Evolutionary conservation across 2,797 vertebrate species (phyloP).

Genomic region (Cyprinella venusta): DNA sequence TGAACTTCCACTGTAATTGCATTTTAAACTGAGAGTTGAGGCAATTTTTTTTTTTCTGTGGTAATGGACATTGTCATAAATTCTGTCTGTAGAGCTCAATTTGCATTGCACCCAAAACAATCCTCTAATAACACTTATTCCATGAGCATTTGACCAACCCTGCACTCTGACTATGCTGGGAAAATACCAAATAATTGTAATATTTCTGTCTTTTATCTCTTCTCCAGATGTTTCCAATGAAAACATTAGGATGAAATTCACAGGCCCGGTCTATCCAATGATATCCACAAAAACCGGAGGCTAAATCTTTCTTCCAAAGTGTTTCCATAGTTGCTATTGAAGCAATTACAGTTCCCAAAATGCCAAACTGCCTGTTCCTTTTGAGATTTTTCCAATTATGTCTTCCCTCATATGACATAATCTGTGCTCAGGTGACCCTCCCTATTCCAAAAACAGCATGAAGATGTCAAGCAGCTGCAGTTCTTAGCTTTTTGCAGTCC

Average conservation of each 20-base stretch:
- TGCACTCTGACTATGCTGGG: neutral
- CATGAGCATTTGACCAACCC: neutral
- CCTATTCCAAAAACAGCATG: conserved; percentile 10
- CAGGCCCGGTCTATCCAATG: conserved; percentile 5
- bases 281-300: conserved; percentile 9
- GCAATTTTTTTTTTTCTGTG: neutral
- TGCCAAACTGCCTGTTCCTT: conserved; percentile 32
- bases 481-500: conserved; percentile 87
- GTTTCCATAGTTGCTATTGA: conserved; percentile 6
- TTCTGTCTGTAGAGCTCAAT: neutral
- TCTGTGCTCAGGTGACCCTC: conserved; percentile 45
- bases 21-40: neutral
- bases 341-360: conserved; percentile 27
- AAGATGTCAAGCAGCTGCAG: conserved; percentile 66
- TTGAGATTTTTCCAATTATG: conserved; percentile 26
- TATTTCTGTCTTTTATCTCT: conserved; percentile 1
- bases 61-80: neutral
- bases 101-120: neutral
- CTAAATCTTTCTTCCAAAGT: conserved; percentile 16
- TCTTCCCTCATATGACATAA: conserved; percentile 4
- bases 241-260: conserved; percentile 1
- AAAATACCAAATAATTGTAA: neutral
- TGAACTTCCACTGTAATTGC: neutral
- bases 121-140: neutral
- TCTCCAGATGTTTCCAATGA: conserved; percentile 37